Evolutionary conservation across 2,113 vertebrate genomes (phyloP), one percentile per base, ranked within the genome.

Genomic region (Tachuris rubrigastra): DNA sequence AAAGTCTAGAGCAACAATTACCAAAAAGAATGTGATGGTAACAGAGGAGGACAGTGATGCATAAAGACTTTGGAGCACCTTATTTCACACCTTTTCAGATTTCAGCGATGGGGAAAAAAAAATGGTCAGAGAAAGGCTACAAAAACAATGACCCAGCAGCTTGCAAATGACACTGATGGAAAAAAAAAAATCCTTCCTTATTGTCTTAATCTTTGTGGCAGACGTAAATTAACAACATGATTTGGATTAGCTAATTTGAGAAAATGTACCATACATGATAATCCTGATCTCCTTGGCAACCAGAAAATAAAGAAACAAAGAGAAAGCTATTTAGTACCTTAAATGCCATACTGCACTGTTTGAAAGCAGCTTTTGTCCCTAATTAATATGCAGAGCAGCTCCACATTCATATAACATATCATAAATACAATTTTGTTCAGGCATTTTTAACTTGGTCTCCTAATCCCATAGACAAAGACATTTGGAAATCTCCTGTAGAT

Each of bases 161-260:
- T 69, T 76, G 23, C 5, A 69, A 93, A 74, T 92, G 67, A 81
- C 33, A 68, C 44, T 68, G 19, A 73, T 16, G 56, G 14, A 47
- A 67, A 87, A 73, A 75, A 75, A 85, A 59, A 35, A 89, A 44
- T 75, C n/a, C 16, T 3, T 85, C 27, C 30, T 41, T 59, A 46
- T 83, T 95, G 87, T 94, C 39, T 59, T 93, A 92, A 90, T 89
- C 88, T 93, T 87, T 85, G 60, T 37, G 88, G 53, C 62, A 92
- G 52, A 78, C 18, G 0, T 60, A 87, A 20, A 42, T 85, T 87
- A 88, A 42, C 56, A 94, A 77, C 46, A 74, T 89, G 80, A 92
- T 85, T 91, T 90, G 60, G 82, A 95, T 94, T 93, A 95, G 37
- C 72, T 95, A 96, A 95, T 96, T 84, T 88, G 66, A 94, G 63